Conservation (phyloP, 1,140 invertebrate genomes). For the Oryctes rhinoceros region DNA sequence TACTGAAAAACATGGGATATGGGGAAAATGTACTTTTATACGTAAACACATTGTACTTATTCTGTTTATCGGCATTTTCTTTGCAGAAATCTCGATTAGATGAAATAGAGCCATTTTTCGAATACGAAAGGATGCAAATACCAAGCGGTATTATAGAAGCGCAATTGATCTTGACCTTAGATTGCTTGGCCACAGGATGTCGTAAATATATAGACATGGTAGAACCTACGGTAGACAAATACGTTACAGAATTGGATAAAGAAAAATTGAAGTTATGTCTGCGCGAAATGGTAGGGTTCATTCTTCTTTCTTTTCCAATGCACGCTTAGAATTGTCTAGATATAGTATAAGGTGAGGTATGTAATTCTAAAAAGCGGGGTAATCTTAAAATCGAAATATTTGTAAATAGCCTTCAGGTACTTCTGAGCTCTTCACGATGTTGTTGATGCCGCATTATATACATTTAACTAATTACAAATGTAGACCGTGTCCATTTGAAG, state of each 20-base stretch:
- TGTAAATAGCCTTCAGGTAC: too few relatives aligned
- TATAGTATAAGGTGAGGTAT: too few relatives aligned
- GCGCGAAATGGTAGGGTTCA: constrained; percentile 49
- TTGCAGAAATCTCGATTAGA: constrained; percentile 51
- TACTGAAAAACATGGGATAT: too few relatives aligned
- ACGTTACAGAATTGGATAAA: constrained; percentile 51
- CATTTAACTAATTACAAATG: too few relatives aligned
- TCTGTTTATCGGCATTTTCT: constrained; percentile 28
- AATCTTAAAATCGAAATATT: background rate
- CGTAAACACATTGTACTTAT: too few relatives aligned
- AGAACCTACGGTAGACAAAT: constrained; percentile 41
- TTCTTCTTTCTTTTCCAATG: too few relatives aligned
- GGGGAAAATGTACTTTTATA: too few relatives aligned
- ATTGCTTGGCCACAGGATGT: constrained; percentile 46
- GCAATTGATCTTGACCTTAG: constrained; percentile 47
- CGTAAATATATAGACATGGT: constrained; percentile 55
- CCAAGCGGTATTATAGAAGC: constrained; percentile 45
- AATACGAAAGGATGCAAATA: constrained; percentile 44
- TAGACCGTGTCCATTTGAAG: too few relatives aligned
- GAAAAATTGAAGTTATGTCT: constrained; percentile 50
- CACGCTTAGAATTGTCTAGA: too few relatives aligned
- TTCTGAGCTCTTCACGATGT: too few relatives aligned
- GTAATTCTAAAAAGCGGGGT: constrained; percentile 14
- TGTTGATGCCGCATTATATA: too few relatives aligned
- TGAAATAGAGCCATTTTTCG: constrained; percentile 51